Evolutionary conservation across 2,113 vertebrate species (phyloP), one percentile per base, ranked within the genome.

Genomic region (Notechis scutatus): DNA sequence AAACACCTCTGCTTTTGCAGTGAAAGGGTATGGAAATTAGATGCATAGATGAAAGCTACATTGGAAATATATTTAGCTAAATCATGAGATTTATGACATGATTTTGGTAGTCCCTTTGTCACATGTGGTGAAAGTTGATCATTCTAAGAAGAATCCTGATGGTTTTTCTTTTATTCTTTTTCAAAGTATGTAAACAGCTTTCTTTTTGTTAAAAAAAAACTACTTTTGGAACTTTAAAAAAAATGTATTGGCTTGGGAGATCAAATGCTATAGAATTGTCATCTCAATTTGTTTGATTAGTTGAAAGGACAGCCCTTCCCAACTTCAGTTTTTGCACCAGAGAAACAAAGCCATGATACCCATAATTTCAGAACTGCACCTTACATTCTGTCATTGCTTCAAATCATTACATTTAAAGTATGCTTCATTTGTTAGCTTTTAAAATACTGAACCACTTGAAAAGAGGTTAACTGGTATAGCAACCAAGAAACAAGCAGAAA

Each of bases 241-340:
- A 91, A 94, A 95, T 95, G 95, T 96, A 69, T 96, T 92, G 96
- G 96, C 96, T 87, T 96, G 96, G 96, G 95, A 95, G 94, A 95
- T 95, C 94, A 94, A 95, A 95, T 96, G 95, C 95, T 34, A 86
- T 42, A 14, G 95, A 91, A 93, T 95, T 97, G 96, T 96, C 94
- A 96, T 95, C 96, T 96, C 88, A 26, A n/a, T 55, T 96, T 96
- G 96, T 96, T 95, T 96, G 85, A 96, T 94, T 90, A 94, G 94
- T 96, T 93, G 87, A 93, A 81, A 86, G 52, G 0, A 61, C 94
- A 93, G 91, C 89, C 50, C 34, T 0, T 3, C 9, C 23, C 90
- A 55, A n/a, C 92, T 93, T 61, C 92, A 93, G 18, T 90, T 45
- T 90, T 15, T 91, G 92, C 85, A 92, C 95, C 93, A 94, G 93